phyloP scores from a whole-genome alignment of 92 coral and sea anemone species.

The Porites rus region DNA sequence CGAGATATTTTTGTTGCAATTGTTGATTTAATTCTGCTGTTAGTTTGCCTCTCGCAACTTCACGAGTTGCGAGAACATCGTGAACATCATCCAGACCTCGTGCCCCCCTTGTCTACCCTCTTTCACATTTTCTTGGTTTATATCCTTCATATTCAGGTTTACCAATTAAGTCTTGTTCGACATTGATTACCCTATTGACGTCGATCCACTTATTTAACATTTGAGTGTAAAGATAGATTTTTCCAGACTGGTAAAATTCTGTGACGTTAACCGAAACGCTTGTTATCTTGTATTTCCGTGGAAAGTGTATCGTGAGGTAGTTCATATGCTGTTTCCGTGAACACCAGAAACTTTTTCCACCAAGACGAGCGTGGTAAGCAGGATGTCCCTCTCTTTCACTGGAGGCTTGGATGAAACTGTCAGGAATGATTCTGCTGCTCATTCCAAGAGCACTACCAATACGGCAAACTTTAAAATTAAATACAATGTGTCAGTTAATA shows the following conservation, averaged over 20 bases:
- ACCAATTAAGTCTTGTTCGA: too few species aligned
- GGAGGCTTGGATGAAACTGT: background rate
- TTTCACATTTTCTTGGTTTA: too few species aligned
- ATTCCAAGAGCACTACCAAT: constrained; percentile 29
- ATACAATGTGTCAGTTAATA: background rate
- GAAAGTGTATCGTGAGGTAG: background rate
- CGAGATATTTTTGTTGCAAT: too few species aligned
- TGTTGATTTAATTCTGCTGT: too few species aligned
- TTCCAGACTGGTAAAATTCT: background rate
- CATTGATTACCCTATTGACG: background rate
- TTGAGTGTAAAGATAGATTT: background rate
- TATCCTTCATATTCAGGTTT: too few species aligned
- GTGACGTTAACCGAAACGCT: background rate
- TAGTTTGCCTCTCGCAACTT: too few species aligned
- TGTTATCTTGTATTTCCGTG: constrained; percentile 7
- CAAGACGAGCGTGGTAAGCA: constrained; percentile 24
- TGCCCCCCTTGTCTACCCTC: too few species aligned
- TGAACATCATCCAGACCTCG: too few species aligned
- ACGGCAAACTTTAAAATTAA: constrained; percentile 6
- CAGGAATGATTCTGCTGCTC: constrained; percentile 2
- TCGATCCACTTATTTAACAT: background rate
- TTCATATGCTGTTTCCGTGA: background rate
- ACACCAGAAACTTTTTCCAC: constrained; percentile 8
- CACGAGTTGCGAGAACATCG: too few species aligned
- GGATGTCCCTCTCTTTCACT: background rate